A percentile compares a stretch with the other conserved stretches of the same genome.
These are phyloP conservation scores for Rosalia funebris DNA, from an alignment of 2,888 invertebrate species.

Conservation along the genomic window DNA sequence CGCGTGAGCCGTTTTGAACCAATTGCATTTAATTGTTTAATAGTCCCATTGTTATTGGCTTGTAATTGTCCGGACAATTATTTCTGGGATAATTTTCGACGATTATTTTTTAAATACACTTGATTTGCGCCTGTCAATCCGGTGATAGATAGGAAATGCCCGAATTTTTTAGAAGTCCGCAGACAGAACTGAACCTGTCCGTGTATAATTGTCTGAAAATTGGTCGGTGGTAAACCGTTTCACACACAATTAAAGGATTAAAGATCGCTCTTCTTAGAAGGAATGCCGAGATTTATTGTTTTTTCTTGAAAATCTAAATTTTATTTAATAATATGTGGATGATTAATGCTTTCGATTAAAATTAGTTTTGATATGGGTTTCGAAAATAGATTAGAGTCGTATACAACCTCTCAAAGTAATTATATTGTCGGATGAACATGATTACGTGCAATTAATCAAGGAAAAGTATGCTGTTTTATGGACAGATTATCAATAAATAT, in stretches of 20 bases:
- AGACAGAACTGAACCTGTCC: not conserved
- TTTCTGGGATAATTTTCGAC: constrained; percentile 53
- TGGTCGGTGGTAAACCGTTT: constrained; percentile 20
- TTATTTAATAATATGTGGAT: constrained; percentile 19
- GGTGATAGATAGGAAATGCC: constrained; percentile 59
- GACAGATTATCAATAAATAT: no score
- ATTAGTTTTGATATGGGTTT: constrained; percentile 3
- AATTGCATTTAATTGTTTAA: constrained; percentile 63
- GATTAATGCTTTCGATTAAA: constrained; percentile 21
- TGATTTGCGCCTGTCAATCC: constrained; percentile 61
- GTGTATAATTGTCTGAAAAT: constrained; percentile 28
- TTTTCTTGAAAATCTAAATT: constrained; percentile 20
- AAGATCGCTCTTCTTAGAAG: constrained; percentile 18
- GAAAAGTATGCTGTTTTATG: no score
- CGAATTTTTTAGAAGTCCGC: constrained; percentile 20
- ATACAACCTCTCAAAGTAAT: no score
- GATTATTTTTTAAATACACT: constrained; percentile 54
- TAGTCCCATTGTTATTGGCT: constrained; percentile 57
- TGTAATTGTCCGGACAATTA: constrained; percentile 54
- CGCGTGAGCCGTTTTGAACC: constrained; percentile 58
- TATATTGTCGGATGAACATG: no score
- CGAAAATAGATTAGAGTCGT: no score
- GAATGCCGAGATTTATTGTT: constrained; percentile 16
- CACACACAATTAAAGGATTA: constrained; percentile 27
- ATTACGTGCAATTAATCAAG: no score